Percentiles rank a stretch among this genome's conserved stretches.
phyloP scores from a whole-genome alignment of 2,113 vertebrate species.

The Vombatus ursinus region DNA sequence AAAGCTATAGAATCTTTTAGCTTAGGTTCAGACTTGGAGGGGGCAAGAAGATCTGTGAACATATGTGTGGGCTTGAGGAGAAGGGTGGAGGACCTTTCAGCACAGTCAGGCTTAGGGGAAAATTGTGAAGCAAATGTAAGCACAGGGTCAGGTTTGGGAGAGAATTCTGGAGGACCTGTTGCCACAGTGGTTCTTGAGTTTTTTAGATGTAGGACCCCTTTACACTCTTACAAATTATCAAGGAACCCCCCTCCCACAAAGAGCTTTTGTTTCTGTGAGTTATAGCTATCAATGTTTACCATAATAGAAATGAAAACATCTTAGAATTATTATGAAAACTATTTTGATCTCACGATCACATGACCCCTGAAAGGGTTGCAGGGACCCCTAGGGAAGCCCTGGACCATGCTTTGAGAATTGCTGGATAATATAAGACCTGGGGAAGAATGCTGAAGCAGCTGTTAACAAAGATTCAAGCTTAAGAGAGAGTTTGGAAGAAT shows the following conservation, averaged over 20 bases:
- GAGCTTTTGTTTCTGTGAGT: background rate
- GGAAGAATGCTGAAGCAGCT: background rate
- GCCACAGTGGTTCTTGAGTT: background rate
- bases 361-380: background rate
- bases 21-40: background rate
- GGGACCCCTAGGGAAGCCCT: background rate
- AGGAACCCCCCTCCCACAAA: background rate
- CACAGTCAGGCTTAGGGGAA: background rate
- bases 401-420: background rate
- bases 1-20: background rate
- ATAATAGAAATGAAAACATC: background rate
- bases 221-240: background rate
- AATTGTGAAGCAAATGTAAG: background rate
- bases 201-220: background rate
- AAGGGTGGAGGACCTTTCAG: background rate
- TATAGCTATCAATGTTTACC: background rate
- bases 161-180: background rate
- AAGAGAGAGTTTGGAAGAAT: background rate
- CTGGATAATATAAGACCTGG: background rate
- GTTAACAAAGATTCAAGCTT: background rate
- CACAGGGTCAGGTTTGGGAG: background rate
- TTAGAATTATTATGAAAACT: background rate
- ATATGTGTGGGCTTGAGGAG: background rate
- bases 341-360: background rate
- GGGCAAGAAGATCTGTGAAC: background rate